Percentiles rank a stretch among this genome's conserved stretches.
Evolutionary conservation across 53 echinoderm and acorn worm species (phyloP).

Genomic region (Luidia sarsii): DNA sequence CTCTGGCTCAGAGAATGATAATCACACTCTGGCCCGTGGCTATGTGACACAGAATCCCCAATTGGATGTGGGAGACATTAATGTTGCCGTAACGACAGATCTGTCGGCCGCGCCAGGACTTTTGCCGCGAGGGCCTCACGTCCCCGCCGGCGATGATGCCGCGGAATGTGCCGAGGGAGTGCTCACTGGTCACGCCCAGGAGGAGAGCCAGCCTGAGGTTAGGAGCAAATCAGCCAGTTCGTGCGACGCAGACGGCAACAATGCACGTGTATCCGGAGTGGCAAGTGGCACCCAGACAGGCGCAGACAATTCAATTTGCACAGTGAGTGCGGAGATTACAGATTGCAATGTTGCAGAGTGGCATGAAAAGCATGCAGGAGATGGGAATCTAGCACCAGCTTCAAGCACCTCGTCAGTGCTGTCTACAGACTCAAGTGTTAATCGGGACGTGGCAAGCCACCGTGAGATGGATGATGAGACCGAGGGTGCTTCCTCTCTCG

Average conservation of each 20-base stretch:
- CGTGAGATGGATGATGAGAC: not conserved
- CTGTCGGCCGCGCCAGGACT: not conserved
- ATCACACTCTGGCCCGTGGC: not conserved
- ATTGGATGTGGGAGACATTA: conserved; percentile 34
- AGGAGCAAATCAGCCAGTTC: not conserved
- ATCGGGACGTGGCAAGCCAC: not conserved
- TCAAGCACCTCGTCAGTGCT: not conserved
- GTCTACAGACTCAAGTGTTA: not conserved
- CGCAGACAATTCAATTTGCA: not conserved
- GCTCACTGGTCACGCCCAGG: not conserved
- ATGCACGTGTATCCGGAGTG: not conserved
- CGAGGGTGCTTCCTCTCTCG: not conserved
- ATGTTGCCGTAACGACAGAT: conserved; percentile 42
- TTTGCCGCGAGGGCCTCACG: not conserved
- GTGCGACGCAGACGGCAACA: not conserved
- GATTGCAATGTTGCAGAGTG: not conserved
- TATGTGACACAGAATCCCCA: not conserved
- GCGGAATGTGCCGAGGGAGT: conserved; percentile 17
- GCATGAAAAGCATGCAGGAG: not conserved
- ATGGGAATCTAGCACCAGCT: no score
- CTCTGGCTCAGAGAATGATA: not conserved
- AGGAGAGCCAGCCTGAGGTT: not conserved
- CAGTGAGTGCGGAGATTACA: not conserved
- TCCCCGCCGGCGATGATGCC: conserved; percentile 13
- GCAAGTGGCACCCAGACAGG: not conserved